A percentile compares a stretch with the other conserved stretches of the same genome.
Evolutionary conservation across 2,797 vertebrate genomes (phyloP).

Genomic region (Harpagifer antarcticus): DNA sequence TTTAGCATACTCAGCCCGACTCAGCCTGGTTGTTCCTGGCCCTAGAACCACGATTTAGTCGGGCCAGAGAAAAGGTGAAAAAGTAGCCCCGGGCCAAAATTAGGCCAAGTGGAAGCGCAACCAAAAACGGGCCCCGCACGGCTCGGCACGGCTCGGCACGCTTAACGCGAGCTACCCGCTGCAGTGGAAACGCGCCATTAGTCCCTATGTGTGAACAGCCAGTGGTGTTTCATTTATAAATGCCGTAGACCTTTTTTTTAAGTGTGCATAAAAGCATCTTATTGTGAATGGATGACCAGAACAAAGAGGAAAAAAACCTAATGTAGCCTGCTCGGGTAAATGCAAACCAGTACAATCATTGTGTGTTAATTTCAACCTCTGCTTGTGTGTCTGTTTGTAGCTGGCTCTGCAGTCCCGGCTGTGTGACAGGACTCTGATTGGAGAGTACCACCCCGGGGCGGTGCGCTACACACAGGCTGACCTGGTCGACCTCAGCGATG

Average conservation of each 20-base stretch:
- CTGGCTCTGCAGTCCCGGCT: slow-evolving; percentile 87
- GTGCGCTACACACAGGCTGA: slow-evolving; percentile 80
- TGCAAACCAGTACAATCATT: not conserved
- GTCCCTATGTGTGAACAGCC: not conserved
- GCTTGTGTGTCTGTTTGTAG: slow-evolving; percentile 58
- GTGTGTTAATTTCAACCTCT: slow-evolving; percentile 41
- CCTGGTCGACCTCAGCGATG: slow-evolving; percentile 78
- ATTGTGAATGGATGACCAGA: not conserved
- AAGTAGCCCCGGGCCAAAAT: too few species aligned
- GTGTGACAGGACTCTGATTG: slow-evolving; percentile 85
- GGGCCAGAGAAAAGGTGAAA: too few species aligned
- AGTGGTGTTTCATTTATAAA: not conserved
- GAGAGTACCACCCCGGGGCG: slow-evolving; percentile 85
- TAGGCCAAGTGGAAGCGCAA: too few species aligned
- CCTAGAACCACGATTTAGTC: too few species aligned
- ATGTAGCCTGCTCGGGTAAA: not conserved
- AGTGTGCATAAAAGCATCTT: not conserved
- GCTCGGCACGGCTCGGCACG: too few species aligned
- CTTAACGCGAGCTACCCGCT: too few species aligned
- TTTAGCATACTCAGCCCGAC: too few species aligned
- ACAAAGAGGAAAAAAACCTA: too few species aligned
- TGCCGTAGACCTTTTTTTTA: not conserved
- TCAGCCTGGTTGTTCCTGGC: too few species aligned
- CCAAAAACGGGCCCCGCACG: too few species aligned
- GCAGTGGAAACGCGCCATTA: too few species aligned